Conservation (phyloP, 2,888 invertebrate genomes). For the Aphidoletes aphidimyza region DNA sequence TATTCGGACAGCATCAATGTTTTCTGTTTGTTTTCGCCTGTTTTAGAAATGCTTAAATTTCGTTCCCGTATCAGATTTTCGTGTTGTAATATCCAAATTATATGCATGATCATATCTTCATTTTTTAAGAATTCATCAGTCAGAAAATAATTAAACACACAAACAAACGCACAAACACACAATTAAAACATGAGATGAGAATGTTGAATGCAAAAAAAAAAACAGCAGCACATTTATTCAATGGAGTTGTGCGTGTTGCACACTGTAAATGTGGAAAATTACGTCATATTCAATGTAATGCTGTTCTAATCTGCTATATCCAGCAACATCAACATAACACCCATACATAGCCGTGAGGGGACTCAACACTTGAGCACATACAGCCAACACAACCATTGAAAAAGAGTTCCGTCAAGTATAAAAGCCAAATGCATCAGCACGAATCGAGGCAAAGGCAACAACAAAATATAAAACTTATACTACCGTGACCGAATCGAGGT, state of each 20-base stretch:
- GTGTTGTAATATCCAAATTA: no score
- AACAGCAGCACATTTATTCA: background rate
- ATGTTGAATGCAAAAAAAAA: background rate
- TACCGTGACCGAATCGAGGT: background rate
- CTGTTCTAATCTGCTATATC: background rate
- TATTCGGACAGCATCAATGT: no score
- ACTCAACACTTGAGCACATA: background rate
- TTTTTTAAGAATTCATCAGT: no score
- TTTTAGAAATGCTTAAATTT: no score
- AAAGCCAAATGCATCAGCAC: background rate
- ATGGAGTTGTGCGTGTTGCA: background rate
- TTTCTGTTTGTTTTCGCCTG: no score
- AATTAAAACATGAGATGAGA: background rate
- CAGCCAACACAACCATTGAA: background rate
- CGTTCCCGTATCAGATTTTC: no score
- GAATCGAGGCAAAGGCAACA: background rate
- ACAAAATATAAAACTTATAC: background rate
- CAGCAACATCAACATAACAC: background rate
- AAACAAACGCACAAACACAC: no score
- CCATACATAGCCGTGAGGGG: background rate
- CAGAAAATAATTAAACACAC: no score
- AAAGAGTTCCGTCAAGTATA: background rate
- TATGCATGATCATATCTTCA: no score
- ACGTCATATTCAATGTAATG: slow-evolving; percentile 33
- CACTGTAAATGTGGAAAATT: slow-evolving; percentile 27